These are phyloP conservation scores for Myotis daubentonii DNA, from an alignment of 2,797 vertebrate species.

Conservation along the genomic window DNA sequence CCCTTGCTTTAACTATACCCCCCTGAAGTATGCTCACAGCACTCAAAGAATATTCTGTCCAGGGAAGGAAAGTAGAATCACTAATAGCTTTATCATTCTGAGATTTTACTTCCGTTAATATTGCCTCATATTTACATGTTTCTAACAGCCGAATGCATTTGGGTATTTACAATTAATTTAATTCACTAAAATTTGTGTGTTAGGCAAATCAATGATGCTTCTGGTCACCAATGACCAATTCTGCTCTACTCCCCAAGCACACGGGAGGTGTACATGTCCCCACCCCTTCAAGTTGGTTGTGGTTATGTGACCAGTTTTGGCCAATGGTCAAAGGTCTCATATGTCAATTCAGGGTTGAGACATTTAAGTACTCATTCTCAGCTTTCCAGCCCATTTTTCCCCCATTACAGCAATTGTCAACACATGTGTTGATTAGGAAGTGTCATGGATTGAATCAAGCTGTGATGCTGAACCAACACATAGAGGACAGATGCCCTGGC, in stretches of 20 bases:
- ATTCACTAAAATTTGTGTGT: not conserved
- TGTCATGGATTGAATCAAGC: not conserved
- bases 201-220: not conserved
- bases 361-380: not conserved
- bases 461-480: not conserved
- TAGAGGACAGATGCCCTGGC: not conserved
- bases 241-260: not conserved
- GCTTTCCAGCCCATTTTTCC: not conserved
- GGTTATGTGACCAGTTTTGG: not conserved
- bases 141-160: not conserved
- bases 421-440: not conserved
- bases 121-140: not conserved
- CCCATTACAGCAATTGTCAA: not conserved
- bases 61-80: not conserved
- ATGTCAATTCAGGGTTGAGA: not conserved
- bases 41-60: not conserved
- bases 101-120: not conserved
- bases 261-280: not conserved
- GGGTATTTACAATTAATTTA: not conserved
- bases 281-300: not conserved
- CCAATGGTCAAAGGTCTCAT: not conserved
- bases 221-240: not conserved
- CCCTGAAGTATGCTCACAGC: not conserved
- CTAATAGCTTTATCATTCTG: not conserved
- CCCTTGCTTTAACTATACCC: not conserved